Conservation (phyloP, 2,113 vertebrate species). For the Ascaphus truei region DNA sequence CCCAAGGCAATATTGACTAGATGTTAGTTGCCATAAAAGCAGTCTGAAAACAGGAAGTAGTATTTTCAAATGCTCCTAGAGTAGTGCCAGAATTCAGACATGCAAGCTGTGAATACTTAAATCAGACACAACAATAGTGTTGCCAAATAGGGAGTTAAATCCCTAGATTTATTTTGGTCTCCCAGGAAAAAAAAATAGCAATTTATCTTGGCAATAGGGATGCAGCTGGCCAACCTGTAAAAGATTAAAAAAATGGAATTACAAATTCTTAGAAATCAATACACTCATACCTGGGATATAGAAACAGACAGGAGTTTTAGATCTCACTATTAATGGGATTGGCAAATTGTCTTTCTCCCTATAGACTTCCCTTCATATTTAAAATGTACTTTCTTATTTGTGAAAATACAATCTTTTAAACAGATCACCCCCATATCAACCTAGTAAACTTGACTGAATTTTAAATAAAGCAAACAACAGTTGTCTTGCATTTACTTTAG, state of each 20-base stretch:
- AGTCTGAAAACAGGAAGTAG: constrained; percentile 30
- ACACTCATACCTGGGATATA: too few species aligned
- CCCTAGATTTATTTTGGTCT: background rate
- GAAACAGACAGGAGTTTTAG: too few species aligned
- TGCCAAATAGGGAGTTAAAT: constrained; percentile 5
- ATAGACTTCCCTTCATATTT: too few species aligned
- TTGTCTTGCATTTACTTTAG: too few species aligned
- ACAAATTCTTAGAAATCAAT: background rate
- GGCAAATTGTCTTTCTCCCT: too few species aligned
- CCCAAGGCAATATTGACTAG: background rate
- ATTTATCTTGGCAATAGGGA: background rate
- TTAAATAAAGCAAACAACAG: too few species aligned
- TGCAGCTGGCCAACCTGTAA: background rate
- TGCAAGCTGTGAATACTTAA: constrained; percentile 6
- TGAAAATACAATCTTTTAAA: too few species aligned
- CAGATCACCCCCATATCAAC: too few species aligned
- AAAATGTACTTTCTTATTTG: too few species aligned
- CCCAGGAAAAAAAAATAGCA: background rate
- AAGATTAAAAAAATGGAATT: background rate
- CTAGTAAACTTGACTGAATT: too few species aligned
- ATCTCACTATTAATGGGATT: too few species aligned
- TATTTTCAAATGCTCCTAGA: background rate
- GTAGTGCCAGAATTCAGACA: background rate
- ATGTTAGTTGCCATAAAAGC: background rate
- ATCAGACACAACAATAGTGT: background rate